These are phyloP conservation scores for Orgyia antiqua DNA, from an alignment of 2,888 invertebrate genomes.

Conservation along the genomic window DNA sequence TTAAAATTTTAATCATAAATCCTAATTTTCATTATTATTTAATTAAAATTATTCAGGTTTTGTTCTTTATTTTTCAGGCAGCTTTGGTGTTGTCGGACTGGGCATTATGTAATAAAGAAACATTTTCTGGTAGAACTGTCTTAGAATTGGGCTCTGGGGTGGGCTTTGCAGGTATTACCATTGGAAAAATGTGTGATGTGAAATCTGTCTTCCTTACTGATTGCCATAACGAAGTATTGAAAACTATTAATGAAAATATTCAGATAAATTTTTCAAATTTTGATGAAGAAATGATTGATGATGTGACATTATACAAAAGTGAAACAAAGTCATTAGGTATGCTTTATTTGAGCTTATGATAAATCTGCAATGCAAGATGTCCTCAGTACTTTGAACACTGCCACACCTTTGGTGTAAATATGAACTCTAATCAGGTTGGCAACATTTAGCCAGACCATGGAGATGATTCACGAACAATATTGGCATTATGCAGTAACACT, in stretches of 20 bases:
- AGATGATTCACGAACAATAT: too few species aligned
- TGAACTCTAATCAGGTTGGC: too few species aligned
- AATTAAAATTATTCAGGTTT: too few species aligned
- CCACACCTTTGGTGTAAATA: too few species aligned
- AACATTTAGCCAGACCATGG: too few species aligned
- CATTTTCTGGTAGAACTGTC: constrained; percentile 75
- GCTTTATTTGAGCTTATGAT: constrained; percentile 5
- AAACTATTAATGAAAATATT: constrained; percentile 80
- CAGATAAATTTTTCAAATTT: constrained; percentile 71
- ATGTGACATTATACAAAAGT: constrained; percentile 24
- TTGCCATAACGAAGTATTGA: constrained; percentile 82
- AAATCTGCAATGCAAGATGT: neutral
- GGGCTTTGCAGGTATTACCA: constrained; percentile 83
- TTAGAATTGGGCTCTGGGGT: constrained; percentile 88
- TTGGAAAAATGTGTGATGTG: constrained; percentile 75
- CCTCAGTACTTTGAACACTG: neutral
- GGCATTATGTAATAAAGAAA: constrained; percentile 75
- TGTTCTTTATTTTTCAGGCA: constrained; percentile 78
- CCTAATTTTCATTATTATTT: too few species aligned
- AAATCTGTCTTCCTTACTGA: constrained; percentile 81
- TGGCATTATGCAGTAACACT: too few species aligned
- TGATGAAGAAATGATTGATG: constrained; percentile 10
- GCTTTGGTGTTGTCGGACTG: constrained; percentile 84
- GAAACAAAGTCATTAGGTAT: constrained; percentile 34
- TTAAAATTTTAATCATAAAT: too few species aligned